Conservation (phyloP, 2,888 invertebrate species). For the Xestia xanthographa region DNA sequence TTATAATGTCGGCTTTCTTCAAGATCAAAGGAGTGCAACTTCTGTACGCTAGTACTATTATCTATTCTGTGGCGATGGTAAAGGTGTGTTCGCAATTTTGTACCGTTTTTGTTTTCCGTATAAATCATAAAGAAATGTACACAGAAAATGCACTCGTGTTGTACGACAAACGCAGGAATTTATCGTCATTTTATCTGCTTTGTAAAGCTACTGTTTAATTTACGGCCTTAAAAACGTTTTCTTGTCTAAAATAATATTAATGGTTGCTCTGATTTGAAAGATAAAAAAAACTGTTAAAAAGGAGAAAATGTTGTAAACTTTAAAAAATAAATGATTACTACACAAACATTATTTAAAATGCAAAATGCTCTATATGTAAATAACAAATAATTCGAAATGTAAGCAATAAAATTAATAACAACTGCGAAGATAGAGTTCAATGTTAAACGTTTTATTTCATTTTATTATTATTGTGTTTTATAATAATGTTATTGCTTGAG, state of each 20-base stretch:
- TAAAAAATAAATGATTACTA: background rate
- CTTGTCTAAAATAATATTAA: background rate
- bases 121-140: background rate
- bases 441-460: constrained; percentile 45
- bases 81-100: background rate
- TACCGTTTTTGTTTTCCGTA: background rate
- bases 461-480: constrained; percentile 49
- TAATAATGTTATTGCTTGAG: constrained; percentile 14
- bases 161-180: background rate
- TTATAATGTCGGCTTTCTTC: too few species aligned
- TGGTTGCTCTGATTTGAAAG: background rate
- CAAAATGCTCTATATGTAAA: constrained; percentile 42
- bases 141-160: background rate
- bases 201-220: too few species aligned
- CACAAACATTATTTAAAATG: constrained; percentile 12
- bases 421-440: constrained; percentile 35
- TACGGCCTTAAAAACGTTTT: background rate
- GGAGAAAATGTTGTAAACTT: background rate
- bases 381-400: constrained; percentile 29
- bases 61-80: too few species aligned
- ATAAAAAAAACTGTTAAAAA: background rate
- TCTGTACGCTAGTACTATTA: too few species aligned
- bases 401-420: constrained; percentile 36
- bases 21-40: too few species aligned
- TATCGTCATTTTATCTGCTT: background rate